These are phyloP conservation scores for Prionace glauca DNA, from an alignment of 2,797 vertebrate species.

Conservation along the genomic window DNA sequence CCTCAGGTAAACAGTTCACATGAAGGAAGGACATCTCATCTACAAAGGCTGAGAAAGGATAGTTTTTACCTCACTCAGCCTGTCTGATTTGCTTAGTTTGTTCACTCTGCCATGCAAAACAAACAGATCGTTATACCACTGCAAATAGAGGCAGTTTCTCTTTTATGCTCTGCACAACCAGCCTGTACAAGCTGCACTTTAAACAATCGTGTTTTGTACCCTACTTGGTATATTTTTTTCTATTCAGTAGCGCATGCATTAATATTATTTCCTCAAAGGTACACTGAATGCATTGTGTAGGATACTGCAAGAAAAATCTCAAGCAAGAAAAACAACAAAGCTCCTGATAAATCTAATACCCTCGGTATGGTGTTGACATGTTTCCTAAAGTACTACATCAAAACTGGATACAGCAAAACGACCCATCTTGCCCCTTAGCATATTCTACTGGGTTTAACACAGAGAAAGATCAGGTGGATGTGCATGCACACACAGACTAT, in stretches of 20 bases:
- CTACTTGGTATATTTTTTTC: neutral
- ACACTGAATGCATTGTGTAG: neutral
- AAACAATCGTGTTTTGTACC: neutral
- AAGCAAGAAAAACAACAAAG: neutral
- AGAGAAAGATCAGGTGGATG: no score
- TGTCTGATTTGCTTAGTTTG: neutral
- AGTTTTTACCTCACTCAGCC: neutral
- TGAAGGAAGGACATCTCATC: neutral
- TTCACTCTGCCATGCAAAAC: constrained; percentile 1
- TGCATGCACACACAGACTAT: no score
- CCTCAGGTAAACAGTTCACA: neutral
- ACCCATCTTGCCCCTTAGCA: neutral
- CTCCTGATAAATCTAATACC: neutral
- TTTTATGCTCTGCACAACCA: neutral
- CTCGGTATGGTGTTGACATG: neutral
- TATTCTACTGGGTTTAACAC: neutral
- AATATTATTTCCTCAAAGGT: neutral
- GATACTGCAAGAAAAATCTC: neutral
- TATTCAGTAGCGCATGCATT: constrained; percentile 1
- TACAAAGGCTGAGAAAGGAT: neutral
- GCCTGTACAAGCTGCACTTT: neutral
- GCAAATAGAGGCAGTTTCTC: neutral
- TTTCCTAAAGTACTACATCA: neutral
- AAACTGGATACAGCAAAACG: neutral
- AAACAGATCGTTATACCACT: neutral